Conservation (phyloP, 2,888 invertebrate genomes). For the Acronicta alni region DNA sequence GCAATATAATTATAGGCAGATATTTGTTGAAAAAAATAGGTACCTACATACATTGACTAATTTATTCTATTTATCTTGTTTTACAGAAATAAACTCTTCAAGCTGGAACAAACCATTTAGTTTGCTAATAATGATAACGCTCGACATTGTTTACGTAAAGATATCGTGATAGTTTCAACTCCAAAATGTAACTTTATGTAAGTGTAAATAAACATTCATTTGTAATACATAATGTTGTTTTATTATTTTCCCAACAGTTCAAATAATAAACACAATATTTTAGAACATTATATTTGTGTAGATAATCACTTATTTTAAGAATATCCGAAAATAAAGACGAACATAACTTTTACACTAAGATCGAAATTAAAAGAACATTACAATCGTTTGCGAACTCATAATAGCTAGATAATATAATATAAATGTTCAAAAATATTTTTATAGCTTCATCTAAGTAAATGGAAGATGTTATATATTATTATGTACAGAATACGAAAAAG, state of each 20-base stretch:
- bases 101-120: constrained; percentile 58
- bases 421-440: constrained; percentile 40
- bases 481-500: constrained; percentile 35
- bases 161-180: constrained; percentile 63
- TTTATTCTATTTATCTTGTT: constrained; percentile 12
- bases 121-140: constrained; percentile 54
- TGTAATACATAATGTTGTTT: constrained; percentile 26
- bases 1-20: no score
- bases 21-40: no score
- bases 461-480: constrained; percentile 29
- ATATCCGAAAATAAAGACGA: constrained; percentile 57
- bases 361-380: constrained; percentile 45
- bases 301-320: constrained; percentile 58
- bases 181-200: constrained; percentile 12
- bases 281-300: constrained; percentile 57
- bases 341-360: constrained; percentile 39
- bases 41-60: no score
- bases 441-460: constrained; percentile 15
- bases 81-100: constrained; percentile 78
- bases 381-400: constrained; percentile 28
- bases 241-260: constrained; percentile 15
- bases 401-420: constrained; percentile 21
- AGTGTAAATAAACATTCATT: constrained; percentile 54
- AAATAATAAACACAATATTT: constrained; percentile 49
- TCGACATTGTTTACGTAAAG: constrained; percentile 58